A percentile compares a stretch with the other conserved stretches of the same genome.
Evolutionary conservation across 1,140 invertebrate species (phyloP).

Genomic region (Drosophila bocqueti): DNA sequence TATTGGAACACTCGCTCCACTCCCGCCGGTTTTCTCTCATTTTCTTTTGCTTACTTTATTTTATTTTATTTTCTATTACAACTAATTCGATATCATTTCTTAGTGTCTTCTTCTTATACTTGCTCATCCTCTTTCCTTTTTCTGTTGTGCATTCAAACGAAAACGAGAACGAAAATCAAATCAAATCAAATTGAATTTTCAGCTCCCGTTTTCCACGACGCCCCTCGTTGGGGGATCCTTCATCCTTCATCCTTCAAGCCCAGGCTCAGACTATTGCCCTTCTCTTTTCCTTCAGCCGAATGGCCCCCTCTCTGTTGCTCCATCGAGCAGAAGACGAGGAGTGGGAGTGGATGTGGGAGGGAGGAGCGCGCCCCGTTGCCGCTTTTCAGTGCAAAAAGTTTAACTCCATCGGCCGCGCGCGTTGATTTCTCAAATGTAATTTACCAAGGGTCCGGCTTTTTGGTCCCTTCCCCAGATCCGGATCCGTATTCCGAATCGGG

Average conservation of each 20-base stretch:
- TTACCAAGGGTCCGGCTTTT: conserved; percentile 36
- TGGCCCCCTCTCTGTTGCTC: background rate
- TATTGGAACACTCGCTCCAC: background rate
- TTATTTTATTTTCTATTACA: conserved; percentile 67
- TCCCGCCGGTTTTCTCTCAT: background rate
- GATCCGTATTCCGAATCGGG: background rate
- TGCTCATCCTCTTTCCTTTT: conserved; percentile 18
- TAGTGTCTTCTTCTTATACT: conserved; percentile 39
- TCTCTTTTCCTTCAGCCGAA: background rate
- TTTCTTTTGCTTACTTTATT: background rate
- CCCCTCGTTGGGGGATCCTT: conserved; percentile 19
- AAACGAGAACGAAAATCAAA: conserved; percentile 84
- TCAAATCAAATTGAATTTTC: conserved; percentile 84
- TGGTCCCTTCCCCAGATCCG: conserved; percentile 8
- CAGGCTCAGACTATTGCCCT: background rate
- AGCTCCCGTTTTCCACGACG: conserved; percentile 44
- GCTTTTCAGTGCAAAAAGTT: conserved; percentile 49
- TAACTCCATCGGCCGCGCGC: conserved; percentile 49
- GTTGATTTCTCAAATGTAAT: conserved; percentile 53
- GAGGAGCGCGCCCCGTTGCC: conserved; percentile 13
- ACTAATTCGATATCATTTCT: conserved; percentile 81
- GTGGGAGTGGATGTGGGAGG: background rate
- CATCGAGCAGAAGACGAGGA: conserved; percentile 10
- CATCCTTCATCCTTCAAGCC: conserved; percentile 1
- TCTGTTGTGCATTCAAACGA: conserved; percentile 77